These are phyloP conservation scores for Pseudobourletiella spinata DNA, from an alignment of 1,140 invertebrate species.

Conservation along the genomic window DNA sequence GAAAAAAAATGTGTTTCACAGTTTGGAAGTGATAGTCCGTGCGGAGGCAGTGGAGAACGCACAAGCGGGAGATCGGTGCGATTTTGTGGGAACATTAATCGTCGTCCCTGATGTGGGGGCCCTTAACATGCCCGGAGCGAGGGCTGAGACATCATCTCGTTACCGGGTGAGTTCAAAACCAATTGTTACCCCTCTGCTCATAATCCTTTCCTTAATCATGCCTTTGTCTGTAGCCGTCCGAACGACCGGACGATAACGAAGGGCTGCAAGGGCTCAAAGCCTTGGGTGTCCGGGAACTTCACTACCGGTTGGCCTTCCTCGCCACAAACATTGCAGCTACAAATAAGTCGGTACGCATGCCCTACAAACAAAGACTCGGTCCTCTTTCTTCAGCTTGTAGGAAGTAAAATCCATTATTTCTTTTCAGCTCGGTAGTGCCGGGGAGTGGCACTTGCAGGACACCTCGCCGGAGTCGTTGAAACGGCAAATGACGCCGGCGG, in stretches of 20 bases:
- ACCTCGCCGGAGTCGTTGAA: conserved; percentile 84
- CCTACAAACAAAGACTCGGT: too few relatives aligned
- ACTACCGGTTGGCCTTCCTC: conserved; percentile 90
- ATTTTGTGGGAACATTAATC: conserved; percentile 94
- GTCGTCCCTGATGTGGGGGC: conserved; percentile 93
- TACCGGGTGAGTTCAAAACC: conserved; percentile 47
- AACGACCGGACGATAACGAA: conserved; percentile 59
- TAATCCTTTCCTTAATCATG: too few relatives aligned
- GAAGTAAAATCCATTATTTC: too few relatives aligned
- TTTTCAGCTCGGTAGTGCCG: conserved; percentile 52
- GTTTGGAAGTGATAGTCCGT: conserved; percentile 90
- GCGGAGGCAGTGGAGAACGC: conserved; percentile 94
- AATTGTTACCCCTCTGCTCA: too few relatives aligned
- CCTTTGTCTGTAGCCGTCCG: too few relatives aligned
- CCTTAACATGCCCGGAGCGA: conserved; percentile 73
- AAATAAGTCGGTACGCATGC: conserved; percentile 52
- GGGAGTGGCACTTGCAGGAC: conserved; percentile 64
- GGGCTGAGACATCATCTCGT: conserved; percentile 66
- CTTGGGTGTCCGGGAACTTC: conserved; percentile 89
- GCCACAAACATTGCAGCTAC: conserved; percentile 84
- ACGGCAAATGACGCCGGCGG: conserved; percentile 85
- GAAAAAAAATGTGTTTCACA: too few relatives aligned
- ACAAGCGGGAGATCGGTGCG: conserved; percentile 83
- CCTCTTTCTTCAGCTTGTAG: too few relatives aligned
- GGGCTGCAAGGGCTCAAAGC: conserved; percentile 87